Evolutionary conservation across 2,888 invertebrate species (phyloP), one percentile per base, ranked within the genome.

Genomic region (Calameuta pallipes): DNA sequence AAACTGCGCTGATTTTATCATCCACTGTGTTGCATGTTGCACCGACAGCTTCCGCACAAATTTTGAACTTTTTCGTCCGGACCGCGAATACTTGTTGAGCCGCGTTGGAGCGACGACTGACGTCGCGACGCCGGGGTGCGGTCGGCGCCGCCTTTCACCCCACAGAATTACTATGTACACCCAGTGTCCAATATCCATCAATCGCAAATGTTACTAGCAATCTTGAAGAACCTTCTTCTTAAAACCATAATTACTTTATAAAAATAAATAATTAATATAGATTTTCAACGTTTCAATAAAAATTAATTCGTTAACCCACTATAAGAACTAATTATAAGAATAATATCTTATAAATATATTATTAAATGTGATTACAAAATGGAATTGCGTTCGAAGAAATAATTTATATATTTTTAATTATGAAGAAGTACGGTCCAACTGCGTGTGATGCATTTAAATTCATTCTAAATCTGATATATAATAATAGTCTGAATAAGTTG

Each of bases 41-140:
- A 71, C 31, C 33, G 71, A 33, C 15, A 33, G 71, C 33, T 31
- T 71, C 71, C 71, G 71, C 31, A 71, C 31, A 71, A 71, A 71
- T 15, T 71, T 71, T 71, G 71, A 71, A 71, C 33, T 71, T 71
- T 71, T 71, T 71, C 71, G 71, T 31, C 15, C 71, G 56, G 68
- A 75, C 82, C 85, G 87, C 84, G 85, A 83, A 83, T 88, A 89
- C 89, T 89, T 89, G 89, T 89, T 89, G 89, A 89, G 88, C 89
- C 87, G 85, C 88, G 88, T 85, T 89, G 84, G 84, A 87, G 83
- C 85, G 85, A 84, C 85, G 86, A 89, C 89, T 88, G 89, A 86
- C 86, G 85, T 88, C 85, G 88, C 86, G 88, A 84, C 85, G 85
- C 80, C 87, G 89, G 89, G 89, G 89, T 89, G 88, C 89, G 89